Conservation (phyloP, 2,113 vertebrate species). For the Probosciger aterrimus region DNA sequence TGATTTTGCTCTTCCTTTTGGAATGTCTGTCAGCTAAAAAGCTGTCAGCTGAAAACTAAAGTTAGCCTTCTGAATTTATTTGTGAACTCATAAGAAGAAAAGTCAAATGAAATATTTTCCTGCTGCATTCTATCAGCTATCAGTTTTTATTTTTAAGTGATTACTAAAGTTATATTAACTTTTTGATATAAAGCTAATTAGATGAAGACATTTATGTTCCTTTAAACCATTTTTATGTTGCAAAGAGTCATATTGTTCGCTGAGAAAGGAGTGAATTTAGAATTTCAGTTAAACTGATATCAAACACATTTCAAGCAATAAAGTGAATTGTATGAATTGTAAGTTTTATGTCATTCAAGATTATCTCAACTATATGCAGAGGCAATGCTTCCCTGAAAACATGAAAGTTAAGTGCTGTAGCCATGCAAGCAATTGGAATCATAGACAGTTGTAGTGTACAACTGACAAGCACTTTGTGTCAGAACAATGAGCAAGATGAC, state of each 20-base stretch:
- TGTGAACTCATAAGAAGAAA: background rate
- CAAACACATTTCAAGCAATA: conserved; percentile 1
- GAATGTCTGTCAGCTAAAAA: background rate
- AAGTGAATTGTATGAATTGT: background rate
- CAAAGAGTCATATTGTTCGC: background rate
- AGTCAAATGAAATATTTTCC: background rate
- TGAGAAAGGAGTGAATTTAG: background rate
- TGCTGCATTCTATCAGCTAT: background rate
- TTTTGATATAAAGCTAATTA: background rate
- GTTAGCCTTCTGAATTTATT: background rate
- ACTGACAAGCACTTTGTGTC: background rate
- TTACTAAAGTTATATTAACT: background rate
- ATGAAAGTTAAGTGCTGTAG: background rate
- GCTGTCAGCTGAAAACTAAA: background rate
- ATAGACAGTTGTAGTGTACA: background rate
- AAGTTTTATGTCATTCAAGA: background rate
- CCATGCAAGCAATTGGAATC: background rate
- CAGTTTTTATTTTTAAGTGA: background rate
- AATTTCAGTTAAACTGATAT: background rate
- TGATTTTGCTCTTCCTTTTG: background rate
- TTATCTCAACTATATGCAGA: background rate
- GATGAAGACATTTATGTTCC: background rate
- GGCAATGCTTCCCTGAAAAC: background rate
- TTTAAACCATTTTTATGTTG: background rate
- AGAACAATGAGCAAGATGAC: background rate